These are phyloP conservation scores for Tetranychus truncatus DNA, from an alignment of 2,888 invertebrate species.

Conservation along the genomic window DNA sequence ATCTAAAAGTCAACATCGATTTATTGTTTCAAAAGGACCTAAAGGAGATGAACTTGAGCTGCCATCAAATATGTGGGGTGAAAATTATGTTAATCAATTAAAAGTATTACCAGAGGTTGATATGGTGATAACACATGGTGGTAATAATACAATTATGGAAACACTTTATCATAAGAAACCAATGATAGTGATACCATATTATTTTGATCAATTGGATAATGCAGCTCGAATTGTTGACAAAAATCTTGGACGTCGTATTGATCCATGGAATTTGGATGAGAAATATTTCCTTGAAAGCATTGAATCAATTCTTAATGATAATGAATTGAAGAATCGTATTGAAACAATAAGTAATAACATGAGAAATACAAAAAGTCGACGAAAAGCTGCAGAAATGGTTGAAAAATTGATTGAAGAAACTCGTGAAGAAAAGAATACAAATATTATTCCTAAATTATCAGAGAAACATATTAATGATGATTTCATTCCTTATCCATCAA, in stretches of 20 bases:
- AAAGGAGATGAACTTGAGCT: conserved; percentile 3
- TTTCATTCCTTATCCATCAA: neutral
- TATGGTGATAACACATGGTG: conserved; percentile 17
- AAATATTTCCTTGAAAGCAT: conserved; percentile 1
- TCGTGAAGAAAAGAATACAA: neutral
- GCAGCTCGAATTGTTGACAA: conserved; percentile 15
- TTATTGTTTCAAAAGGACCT: conserved; percentile 18
- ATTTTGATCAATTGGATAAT: conserved; percentile 18
- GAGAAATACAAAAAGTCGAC: neutral
- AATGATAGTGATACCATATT: conserved; percentile 15
- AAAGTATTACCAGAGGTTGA: conserved; percentile 11
- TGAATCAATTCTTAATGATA: conserved; percentile 9
- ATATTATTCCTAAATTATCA: neutral
- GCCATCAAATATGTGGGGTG: conserved; percentile 16
- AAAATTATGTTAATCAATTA: conserved; percentile 14
- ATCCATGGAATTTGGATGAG: neutral
- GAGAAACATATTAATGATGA: neutral
- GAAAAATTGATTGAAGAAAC: neutral
- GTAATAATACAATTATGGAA: conserved; percentile 18
- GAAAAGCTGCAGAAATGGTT: neutral
- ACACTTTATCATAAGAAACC: conserved; percentile 13
- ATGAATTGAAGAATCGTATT: neutral
- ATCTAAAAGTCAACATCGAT: conserved; percentile 14
- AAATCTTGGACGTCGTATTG: conserved; percentile 3
- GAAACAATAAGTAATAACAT: neutral